A percentile compares a stretch with the other conserved stretches of the same genome.
Evolutionary conservation across 2,888 invertebrate genomes (phyloP).

Genomic region (Yponomeuta cagnagella): DNA sequence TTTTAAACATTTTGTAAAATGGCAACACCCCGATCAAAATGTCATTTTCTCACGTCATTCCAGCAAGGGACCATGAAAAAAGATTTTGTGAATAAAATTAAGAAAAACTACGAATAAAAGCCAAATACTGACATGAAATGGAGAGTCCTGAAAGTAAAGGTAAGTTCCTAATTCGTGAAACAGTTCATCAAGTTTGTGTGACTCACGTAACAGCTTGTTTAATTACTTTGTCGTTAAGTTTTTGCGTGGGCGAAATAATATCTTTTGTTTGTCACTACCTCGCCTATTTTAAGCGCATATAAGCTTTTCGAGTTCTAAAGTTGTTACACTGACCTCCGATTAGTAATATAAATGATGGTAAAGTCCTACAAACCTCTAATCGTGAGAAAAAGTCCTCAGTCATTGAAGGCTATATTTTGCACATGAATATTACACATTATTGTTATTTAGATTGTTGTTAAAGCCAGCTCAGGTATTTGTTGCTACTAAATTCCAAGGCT

Average conservation of each 20-base stretch:
- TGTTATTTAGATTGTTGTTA: not conserved
- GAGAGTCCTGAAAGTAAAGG: constrained; percentile 54
- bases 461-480: not conserved
- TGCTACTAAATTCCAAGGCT: not conserved
- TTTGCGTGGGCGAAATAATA: constrained; percentile 63
- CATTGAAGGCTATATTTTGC: not conserved
- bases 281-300: constrained; percentile 20
- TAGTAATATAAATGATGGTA: not conserved
- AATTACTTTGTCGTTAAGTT: constrained; percentile 41
- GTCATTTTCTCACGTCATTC: constrained; percentile 3
- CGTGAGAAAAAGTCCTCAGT: not conserved
- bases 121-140: constrained; percentile 57
- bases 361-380: not conserved
- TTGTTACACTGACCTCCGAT: not conserved
- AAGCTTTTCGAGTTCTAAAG: not conserved
- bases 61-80: not conserved
- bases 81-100: constrained; percentile 2
- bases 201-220: constrained; percentile 27
- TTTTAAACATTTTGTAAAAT: not conserved
- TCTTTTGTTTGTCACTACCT: constrained; percentile 56
- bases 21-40: not conserved
- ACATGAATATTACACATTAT: not conserved
- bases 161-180: constrained; percentile 26
- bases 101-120: not conserved
- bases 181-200: not conserved